Base-by-base conservation (phyloP, 2,888 invertebrate genomes). In the Euzetes globulus region DNA sequence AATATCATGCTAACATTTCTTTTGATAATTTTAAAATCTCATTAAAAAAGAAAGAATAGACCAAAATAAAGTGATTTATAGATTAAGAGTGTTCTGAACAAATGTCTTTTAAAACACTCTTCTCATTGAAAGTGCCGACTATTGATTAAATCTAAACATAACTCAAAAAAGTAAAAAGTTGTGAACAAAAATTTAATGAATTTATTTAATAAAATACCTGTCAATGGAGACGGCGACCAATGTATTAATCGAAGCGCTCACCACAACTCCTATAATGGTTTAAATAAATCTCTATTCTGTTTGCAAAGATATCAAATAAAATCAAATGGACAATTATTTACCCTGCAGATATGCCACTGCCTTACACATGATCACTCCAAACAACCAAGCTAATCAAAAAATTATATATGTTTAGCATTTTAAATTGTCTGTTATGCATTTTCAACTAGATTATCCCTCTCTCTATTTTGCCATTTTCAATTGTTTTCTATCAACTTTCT, bases 171-270 rank as follows among this genome's bases (percentile, higher is more conserved):
- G n/a, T n/a, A 47, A 47, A 47, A 47, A 47, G 15, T 15, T 11
- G n/a, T n/a, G n/a, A n/a, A n/a, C n/a, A n/a, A n/a, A 47, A 9
- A 47, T 47, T 47, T 3, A 47, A 6, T 47, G 15, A n/a, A n/a
- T n/a, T 47, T 4, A 47, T 4, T 47, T 47, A 47, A 47, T 15
- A n/a, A 72, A 50, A 77, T 80, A 86, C 80, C 86, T 83, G 80
- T 87, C 87, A 63, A 86, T 81, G 0, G 86, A 85, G 65, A 87
- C 86, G 72, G 86, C 86, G 71, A 86, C 85, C 71, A 87, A 80
- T 0, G 86, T 86, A 80, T 85, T 86, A 75, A 86, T 85, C 1
- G 86, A 86, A 19, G 86, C 86, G 77, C 85, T 85, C 25, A 87
- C 86, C 6, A 86, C 85, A 11, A 86, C 86, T 13, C 86, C 63